Conservation (phyloP, 2,888 invertebrate genomes). For the Ischnus inquisitorius region DNA sequence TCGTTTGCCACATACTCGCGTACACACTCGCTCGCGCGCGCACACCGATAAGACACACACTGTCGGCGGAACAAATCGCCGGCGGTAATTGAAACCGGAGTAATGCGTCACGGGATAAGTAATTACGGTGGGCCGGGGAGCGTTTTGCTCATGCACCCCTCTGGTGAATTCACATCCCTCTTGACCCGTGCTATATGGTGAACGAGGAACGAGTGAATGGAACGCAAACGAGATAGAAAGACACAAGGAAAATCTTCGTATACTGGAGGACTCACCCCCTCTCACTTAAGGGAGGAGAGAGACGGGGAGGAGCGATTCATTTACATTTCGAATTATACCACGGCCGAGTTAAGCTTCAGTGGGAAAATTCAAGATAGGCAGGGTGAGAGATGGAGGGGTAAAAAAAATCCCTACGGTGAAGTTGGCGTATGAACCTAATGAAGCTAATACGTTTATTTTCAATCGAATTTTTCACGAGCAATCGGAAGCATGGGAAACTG, state of each 20-base stretch:
- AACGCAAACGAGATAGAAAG: constrained; percentile 21
- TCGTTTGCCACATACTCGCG: constrained; percentile 40
- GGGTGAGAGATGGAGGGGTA: not conserved
- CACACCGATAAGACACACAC: constrained; percentile 1
- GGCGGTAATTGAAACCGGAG: constrained; percentile 79
- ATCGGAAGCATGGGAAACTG: not conserved
- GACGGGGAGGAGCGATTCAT: constrained; percentile 65
- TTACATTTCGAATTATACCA: constrained; percentile 66
- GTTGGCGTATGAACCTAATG: not conserved
- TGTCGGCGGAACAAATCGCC: constrained; percentile 75
- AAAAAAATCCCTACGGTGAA: not conserved
- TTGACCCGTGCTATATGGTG: not conserved
- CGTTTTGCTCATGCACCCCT: constrained; percentile 69
- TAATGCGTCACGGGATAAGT: constrained; percentile 78
- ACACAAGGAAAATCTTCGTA: constrained; percentile 40
- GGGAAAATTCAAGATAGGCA: constrained; percentile 7
- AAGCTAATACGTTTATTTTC: not conserved
- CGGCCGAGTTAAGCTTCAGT: constrained; percentile 16
- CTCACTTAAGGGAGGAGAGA: constrained; percentile 55
- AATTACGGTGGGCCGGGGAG: constrained; percentile 75
- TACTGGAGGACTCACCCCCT: constrained; percentile 41
- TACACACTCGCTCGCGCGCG: constrained; percentile 2
- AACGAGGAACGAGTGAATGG: constrained; percentile 40
- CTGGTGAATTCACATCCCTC: constrained; percentile 13
- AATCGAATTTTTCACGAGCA: not conserved